Evolutionary conservation across 1,140 invertebrate species (phyloP).

Genomic region (Drosophila miranda): DNA sequence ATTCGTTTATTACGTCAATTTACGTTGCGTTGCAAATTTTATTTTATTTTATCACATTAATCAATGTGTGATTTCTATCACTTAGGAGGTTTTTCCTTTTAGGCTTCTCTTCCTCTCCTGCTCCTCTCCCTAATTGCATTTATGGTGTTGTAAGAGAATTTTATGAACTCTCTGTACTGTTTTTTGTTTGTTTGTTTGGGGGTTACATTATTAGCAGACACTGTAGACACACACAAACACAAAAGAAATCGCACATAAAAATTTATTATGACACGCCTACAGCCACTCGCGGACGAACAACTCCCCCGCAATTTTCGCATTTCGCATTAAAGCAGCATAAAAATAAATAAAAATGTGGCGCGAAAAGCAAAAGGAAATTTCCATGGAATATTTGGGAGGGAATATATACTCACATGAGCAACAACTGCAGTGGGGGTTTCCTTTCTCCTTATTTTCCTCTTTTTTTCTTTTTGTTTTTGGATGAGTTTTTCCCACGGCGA

Average conservation of each 20-base stretch:
- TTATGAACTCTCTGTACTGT: slow-evolving; percentile 20
- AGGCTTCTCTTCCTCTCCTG: not conserved
- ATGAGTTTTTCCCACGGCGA: slow-evolving; percentile 67
- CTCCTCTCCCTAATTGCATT: slow-evolving; percentile 46
- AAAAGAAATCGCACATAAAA: slow-evolving; percentile 62
- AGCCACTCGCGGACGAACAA: slow-evolving; percentile 8
- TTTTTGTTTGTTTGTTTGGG: slow-evolving; percentile 3
- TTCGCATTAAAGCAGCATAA: slow-evolving; percentile 67
- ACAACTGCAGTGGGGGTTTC: slow-evolving; percentile 30
- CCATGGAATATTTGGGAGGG: slow-evolving; percentile 47
- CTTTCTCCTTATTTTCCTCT: slow-evolving; percentile 20
- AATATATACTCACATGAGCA: slow-evolving; percentile 42
- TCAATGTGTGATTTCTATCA: slow-evolving; percentile 25
- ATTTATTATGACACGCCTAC: slow-evolving; percentile 50
- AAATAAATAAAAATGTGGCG: slow-evolving; percentile 45
- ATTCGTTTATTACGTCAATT: not conserved
- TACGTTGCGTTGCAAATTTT: slow-evolving; percentile 2
- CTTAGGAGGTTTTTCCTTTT: not conserved
- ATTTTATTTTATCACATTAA: slow-evolving; percentile 43
- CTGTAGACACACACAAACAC: slow-evolving; percentile 17
- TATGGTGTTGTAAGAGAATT: slow-evolving; percentile 19
- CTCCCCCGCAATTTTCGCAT: slow-evolving; percentile 52
- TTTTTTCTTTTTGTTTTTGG: slow-evolving; percentile 25
- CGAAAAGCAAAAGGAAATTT: slow-evolving; percentile 25
- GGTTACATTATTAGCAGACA: slow-evolving; percentile 23